A percentile compares a stretch with the other conserved stretches of the same genome.
Conservation (phyloP, 1,140 invertebrate species). For the Macrostomum lignano region DNA sequence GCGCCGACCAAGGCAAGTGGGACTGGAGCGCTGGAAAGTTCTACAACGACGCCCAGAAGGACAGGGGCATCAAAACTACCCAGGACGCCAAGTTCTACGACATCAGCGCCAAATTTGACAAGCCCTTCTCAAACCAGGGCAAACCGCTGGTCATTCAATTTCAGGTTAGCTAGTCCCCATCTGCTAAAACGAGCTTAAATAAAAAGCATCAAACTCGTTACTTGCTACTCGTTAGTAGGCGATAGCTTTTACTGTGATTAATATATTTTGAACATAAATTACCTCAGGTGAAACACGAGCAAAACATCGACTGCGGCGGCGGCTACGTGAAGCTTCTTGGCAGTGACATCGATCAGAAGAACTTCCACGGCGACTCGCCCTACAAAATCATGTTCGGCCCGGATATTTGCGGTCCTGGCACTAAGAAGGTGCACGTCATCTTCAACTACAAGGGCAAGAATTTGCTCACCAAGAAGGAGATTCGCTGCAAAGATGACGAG, state of each 20-base stretch:
- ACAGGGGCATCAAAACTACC: conserved; percentile 6
- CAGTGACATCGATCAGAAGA: conserved; percentile 54
- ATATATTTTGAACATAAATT: no score
- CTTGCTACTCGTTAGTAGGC: no score
- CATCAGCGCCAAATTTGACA: conserved; percentile 57
- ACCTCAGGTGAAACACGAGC: conserved; percentile 96
- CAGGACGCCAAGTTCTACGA: conserved; percentile 37
- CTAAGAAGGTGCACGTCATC: conserved; percentile 96
- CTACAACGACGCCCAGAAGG: neutral
- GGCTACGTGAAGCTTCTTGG: conserved; percentile 87
- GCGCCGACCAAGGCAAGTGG: conserved; percentile 4
- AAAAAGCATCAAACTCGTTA: no score
- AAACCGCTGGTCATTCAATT: conserved; percentile 75
- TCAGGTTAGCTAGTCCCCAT: no score
- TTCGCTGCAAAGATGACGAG: conserved; percentile 30
- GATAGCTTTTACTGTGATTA: no score
- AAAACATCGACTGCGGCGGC: conserved; percentile 96
- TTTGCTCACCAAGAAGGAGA: conserved; percentile 66
- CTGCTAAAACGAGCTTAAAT: no score
- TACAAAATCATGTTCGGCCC: conserved; percentile 96
- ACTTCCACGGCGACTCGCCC: conserved; percentile 78
- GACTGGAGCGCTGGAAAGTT: neutral
- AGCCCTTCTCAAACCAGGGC: conserved; percentile 60
- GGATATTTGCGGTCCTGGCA: conserved; percentile 89
- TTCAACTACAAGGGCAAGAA: conserved; percentile 97